Conservation (phyloP, 2,113 vertebrate genomes). For the Bungarus multicinctus region DNA sequence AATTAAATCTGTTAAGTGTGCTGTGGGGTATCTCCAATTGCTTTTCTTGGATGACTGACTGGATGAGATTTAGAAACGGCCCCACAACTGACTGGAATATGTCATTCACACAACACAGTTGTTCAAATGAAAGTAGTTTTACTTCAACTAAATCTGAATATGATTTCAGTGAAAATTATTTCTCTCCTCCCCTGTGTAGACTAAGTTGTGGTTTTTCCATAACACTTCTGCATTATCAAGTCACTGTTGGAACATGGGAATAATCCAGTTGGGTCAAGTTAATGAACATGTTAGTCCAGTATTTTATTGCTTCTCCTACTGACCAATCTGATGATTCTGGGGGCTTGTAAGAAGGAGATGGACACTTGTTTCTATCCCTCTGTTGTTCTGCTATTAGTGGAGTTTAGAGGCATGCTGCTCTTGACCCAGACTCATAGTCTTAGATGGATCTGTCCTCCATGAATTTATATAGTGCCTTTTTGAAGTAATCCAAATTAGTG, state of each 20-base stretch:
- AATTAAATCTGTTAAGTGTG: background rate
- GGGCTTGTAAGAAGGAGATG: background rate
- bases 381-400: background rate
- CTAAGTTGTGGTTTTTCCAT: background rate
- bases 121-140: background rate
- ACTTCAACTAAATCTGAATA: background rate
- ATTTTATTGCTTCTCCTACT: background rate
- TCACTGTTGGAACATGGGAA: background rate
- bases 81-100: background rate
- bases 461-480: background rate
- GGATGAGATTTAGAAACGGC: background rate
- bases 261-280: background rate
- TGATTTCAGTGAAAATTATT: background rate
- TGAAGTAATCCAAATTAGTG: background rate
- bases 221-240: background rate
- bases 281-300: background rate
- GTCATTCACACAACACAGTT: background rate
- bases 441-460: background rate
- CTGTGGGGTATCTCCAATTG: background rate
- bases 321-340: background rate
- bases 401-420: background rate
- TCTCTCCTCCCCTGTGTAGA: background rate
- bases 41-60: background rate
- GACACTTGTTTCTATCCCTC: background rate
- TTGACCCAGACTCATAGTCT: background rate